Conservation (phyloP, 2,113 vertebrate genomes). For the Callipepla squamata region DNA sequence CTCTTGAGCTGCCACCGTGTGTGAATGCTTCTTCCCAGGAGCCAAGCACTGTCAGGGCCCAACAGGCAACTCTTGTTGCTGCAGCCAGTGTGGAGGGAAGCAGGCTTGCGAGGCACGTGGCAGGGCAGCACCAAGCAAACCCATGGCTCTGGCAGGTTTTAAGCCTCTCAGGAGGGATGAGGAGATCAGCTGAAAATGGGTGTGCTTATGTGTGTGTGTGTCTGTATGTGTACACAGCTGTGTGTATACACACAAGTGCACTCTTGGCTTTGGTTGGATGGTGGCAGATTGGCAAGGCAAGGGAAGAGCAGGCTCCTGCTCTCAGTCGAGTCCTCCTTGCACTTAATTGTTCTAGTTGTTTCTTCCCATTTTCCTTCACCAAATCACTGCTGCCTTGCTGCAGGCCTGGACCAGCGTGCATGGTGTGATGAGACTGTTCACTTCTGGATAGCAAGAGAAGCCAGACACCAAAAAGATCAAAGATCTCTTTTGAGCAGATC, state of each 20-base stretch:
- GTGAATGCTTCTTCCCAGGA: conserved; percentile 38
- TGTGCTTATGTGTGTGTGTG: accelerated
- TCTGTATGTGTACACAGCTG: accelerated
- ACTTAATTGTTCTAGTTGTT: neutral
- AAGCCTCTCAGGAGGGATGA: neutral
- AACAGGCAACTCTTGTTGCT: neutral
- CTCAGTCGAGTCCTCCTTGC: neutral
- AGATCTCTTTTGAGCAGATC: neutral
- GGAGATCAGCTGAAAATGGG: neutral
- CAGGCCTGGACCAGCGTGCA: accelerated
- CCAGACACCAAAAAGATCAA: neutral
- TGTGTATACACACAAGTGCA: accelerated
- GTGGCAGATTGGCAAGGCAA: neutral
- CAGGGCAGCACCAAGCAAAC: neutral
- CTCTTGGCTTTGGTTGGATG: neutral
- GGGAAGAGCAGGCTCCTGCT: neutral
- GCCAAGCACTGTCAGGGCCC: neutral
- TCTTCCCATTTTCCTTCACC: neutral
- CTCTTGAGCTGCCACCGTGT: conserved; percentile 4
- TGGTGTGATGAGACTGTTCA: neutral
- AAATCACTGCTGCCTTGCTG: neutral
- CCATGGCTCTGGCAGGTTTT: neutral
- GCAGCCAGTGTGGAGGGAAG: neutral
- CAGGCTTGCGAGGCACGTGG: neutral
- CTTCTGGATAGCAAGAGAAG: neutral